phyloP scores from a whole-genome alignment of 64 coral and sea anemone species.

The Trachythela sp. region DNA sequence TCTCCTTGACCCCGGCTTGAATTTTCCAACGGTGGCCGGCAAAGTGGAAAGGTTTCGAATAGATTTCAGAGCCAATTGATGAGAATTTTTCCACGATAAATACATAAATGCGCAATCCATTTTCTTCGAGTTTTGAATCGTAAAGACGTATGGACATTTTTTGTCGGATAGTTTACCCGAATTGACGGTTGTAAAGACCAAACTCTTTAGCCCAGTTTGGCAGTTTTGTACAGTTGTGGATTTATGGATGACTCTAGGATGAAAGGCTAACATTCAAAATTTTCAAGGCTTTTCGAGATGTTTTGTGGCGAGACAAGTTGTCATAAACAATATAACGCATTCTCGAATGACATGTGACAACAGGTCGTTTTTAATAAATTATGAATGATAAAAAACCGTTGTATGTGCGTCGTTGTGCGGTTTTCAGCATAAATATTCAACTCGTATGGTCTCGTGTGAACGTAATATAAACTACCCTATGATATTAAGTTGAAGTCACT shows the following conservation, averaged over 20 bases:
- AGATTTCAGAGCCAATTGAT: slow-evolving; percentile 57
- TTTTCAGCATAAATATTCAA: too few species aligned
- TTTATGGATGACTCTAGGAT: too few species aligned
- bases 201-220: neutral
- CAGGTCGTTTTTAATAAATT: neutral
- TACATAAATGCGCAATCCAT: slow-evolving; percentile 52
- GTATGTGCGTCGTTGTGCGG: too few species aligned
- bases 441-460: too few species aligned
- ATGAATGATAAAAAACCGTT: neutral
- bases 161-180: neutral
- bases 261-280: neutral
- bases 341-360: neutral
- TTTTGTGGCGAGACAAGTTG: neutral
- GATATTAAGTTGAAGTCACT: too few species aligned
- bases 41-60: slow-evolving; percentile 83
- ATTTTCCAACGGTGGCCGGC: slow-evolving; percentile 77
- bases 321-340: neutral
- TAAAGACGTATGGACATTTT: slow-evolving; percentile 87
- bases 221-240: too few species aligned
- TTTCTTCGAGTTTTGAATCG: slow-evolving; percentile 53
- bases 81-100: slow-evolving; percentile 90
- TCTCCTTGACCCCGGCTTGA: slow-evolving; percentile 63
- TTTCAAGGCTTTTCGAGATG: neutral
- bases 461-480: too few species aligned
- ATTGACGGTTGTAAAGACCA: neutral